Evolutionary conservation across 37 sponge, comb jelly and placozoan species (phyloP).

Genomic region (Halisarca cf. caerulea): DNA sequence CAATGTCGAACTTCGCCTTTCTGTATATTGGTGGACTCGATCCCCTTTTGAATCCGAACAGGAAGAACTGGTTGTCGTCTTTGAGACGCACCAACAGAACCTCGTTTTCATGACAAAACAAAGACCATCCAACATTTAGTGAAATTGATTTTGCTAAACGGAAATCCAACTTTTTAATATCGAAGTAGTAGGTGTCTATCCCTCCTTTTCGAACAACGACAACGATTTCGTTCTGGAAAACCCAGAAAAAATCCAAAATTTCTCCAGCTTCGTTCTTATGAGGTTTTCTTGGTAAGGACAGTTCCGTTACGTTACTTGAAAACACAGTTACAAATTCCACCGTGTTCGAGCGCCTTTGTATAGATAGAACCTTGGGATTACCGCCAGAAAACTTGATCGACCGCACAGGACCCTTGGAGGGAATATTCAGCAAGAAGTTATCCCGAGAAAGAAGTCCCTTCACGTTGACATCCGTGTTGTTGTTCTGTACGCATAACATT

Average conservation of each 20-base stretch:
- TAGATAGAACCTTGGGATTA: slow-evolving; percentile 55
- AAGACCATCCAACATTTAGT: slow-evolving; percentile 84
- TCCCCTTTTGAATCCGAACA: slow-evolving; percentile 80
- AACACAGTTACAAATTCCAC: slow-evolving; percentile 83
- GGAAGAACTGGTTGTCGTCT: slow-evolving; percentile 67
- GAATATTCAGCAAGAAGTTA: slow-evolving; percentile 83
- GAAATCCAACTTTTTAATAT: slow-evolving; percentile 58
- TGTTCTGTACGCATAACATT: slow-evolving; percentile 82
- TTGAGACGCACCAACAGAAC: slow-evolving; percentile 69
- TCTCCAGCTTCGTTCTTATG: slow-evolving; percentile 41
- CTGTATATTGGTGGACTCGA: slow-evolving; percentile 28
- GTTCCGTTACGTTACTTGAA: slow-evolving; percentile 47
- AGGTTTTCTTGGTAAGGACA: slow-evolving; percentile 64
- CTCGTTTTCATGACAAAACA: slow-evolving; percentile 79
- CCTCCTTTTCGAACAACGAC: slow-evolving; percentile 78
- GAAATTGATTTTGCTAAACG: slow-evolving; percentile 71
- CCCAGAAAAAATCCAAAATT: slow-evolving; percentile 91
- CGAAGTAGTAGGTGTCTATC: slow-evolving; percentile 85
- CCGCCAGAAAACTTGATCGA: slow-evolving; percentile 85
- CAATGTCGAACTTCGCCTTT: slow-evolving; percentile 86
- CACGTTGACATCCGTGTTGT: slow-evolving; percentile 77
- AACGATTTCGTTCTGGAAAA: slow-evolving; percentile 83
- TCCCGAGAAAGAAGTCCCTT: slow-evolving; percentile 61
- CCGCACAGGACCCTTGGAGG: slow-evolving; percentile 63
- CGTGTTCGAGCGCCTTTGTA: slow-evolving; percentile 63